Percentiles rank a stretch among this genome's conserved stretches.
These are phyloP conservation scores for Mus minutoides DNA, from an alignment of 2,797 vertebrate genomes.

Conservation along the genomic window DNA sequence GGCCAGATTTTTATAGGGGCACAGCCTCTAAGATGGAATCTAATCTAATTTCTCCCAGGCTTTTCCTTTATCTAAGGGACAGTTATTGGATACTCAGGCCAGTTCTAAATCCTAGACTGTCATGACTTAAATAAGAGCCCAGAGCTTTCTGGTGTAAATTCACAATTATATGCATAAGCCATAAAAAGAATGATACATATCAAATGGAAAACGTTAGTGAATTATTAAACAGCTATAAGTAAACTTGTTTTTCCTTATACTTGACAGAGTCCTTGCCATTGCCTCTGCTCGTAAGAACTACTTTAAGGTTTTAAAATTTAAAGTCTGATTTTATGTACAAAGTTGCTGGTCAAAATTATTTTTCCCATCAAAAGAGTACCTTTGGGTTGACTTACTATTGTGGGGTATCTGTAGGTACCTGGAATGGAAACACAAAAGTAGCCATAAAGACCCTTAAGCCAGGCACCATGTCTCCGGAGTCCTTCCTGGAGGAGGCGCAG, in stretches of 20 bases:
- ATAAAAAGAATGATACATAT: neutral
- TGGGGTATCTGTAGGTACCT: constrained; percentile 91
- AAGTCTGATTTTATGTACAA: constrained; percentile 38
- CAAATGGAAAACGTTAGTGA: neutral
- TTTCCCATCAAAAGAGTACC: constrained; percentile 17
- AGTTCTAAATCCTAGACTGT: neutral
- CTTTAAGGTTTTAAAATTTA: constrained; percentile 46
- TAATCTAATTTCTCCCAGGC: neutral
- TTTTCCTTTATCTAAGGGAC: neutral
- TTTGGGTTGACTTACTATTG: constrained; percentile 77
- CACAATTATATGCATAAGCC: neutral
- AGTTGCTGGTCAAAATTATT: constrained; percentile 19
- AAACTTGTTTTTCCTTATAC: constrained; percentile 59
- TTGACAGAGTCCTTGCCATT: constrained; percentile 73
- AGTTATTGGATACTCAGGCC: neutral
- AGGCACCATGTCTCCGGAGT: constrained; percentile 98
- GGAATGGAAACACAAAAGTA: constrained; percentile 99
- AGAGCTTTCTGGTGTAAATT: constrained; percentile 52
- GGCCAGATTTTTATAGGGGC: neutral
- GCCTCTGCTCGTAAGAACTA: constrained; percentile 29
- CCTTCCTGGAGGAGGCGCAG: constrained; percentile 98
- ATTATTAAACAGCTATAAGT: neutral
- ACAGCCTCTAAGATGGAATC: neutral
- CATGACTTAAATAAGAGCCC: neutral
- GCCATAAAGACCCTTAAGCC: constrained; percentile 99